Evolutionary conservation across 1,140 invertebrate species (phyloP), one percentile per base, ranked within the genome.

Genomic region (Conus betulinus): DNA sequence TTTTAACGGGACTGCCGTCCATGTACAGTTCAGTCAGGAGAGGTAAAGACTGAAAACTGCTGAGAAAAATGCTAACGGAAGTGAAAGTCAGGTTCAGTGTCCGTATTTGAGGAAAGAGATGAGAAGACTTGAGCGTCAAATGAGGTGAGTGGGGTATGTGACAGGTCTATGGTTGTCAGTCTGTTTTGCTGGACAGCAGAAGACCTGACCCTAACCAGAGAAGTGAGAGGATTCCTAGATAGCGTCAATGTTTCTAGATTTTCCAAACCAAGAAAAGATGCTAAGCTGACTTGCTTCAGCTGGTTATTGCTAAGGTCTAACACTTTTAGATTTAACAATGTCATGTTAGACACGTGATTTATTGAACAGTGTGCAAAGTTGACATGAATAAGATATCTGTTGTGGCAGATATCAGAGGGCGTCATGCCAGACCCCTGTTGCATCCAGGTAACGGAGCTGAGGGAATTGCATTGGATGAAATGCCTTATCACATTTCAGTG

Each of bases 221-320:
- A 25, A 11, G 87, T 11, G 0, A 76, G 11, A 57, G 53, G 60
- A 78, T 89, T 89, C 5, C 67, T 52, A 1, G 78, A 63, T 51
- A 89, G 83, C 39, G 76, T n/a, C 27, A 89, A 53, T 6, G 25
- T 15, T 84, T 74, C 67, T 13, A 89, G 67, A 39, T 85, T 87
- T 15, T 10, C 7, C 63, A 87, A 27, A 74, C 51, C 71, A 23
- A 5, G n/a, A 52, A 89, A 89, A 53, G 27, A 57, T 53, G 53
- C 20, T 17, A 63, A 5, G 20, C n/a, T 63, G 20, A 89, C 52
- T 20, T 11, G 17, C 23, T 15, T n/a, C 27, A 89, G 82, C 76
- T 78, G n/a, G 53, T 87, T 89, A 39, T 87, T 3, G 17, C 89
- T 87, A 11, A 89, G 55, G 67, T 89, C 86, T 7, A 89, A 51